phyloP scores from a whole-genome alignment of 2,797 vertebrate genomes.

The Petrocephalus sullivani region DNA sequence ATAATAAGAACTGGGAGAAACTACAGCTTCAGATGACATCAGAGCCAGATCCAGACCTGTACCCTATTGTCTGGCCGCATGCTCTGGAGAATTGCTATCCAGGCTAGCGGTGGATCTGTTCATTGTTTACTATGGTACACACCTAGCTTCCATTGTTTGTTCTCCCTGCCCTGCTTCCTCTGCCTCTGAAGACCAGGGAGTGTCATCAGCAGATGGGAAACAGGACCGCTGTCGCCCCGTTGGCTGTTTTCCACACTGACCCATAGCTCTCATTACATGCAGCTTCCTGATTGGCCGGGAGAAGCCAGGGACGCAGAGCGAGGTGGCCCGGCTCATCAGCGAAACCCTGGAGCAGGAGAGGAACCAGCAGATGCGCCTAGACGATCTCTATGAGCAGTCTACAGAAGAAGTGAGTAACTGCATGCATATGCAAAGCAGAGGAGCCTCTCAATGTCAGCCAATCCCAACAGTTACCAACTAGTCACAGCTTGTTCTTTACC shows the following conservation, averaged over 20 bases:
- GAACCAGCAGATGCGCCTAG: conserved; percentile 68
- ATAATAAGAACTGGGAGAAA: background rate
- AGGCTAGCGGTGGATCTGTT: conserved; percentile 16
- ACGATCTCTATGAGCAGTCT: conserved; percentile 76
- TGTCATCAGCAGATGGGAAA: background rate
- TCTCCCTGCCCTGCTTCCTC: conserved; percentile 14
- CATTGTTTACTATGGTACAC: conserved; percentile 38
- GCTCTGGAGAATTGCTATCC: background rate
- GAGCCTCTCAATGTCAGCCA: background rate
- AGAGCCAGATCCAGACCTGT: background rate
- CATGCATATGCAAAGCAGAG: background rate
- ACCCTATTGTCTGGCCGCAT: background rate
- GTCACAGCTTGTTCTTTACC: background rate
- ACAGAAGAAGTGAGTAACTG: conserved; percentile 67
- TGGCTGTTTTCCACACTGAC: background rate
- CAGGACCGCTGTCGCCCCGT: background rate
- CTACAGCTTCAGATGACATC: background rate
- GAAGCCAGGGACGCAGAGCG: conserved; percentile 82
- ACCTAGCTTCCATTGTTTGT: conserved; percentile 19
- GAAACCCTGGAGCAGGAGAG: conserved; percentile 88
- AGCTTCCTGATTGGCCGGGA: conserved; percentile 90
- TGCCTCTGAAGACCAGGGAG: background rate
- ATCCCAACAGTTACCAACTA: background rate
- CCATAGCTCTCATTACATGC: conserved; percentile 11
- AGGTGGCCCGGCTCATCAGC: conserved; percentile 86